Conservation (phyloP, 1,140 invertebrate species). For the Stegodyphus mimosarum region DNA sequence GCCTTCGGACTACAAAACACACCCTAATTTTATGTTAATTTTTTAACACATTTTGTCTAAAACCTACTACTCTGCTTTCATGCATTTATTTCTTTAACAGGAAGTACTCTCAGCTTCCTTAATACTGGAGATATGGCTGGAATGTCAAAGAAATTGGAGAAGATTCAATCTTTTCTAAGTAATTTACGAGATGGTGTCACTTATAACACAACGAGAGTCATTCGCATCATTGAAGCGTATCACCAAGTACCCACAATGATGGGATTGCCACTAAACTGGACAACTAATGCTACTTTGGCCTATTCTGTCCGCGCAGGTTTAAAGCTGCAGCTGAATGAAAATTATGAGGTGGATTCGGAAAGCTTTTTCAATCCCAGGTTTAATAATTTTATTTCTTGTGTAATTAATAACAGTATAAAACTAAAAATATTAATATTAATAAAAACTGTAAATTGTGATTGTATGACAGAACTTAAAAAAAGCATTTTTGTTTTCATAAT, state of each 20-base stretch:
- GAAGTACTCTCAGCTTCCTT: conserved; percentile 20
- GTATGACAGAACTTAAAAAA: not conserved
- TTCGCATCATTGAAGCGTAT: conserved; percentile 58
- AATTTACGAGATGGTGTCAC: conserved; percentile 7
- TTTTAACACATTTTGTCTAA: no score
- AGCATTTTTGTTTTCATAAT: not conserved
- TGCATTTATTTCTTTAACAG: not conserved
- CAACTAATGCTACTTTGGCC: conserved; percentile 46
- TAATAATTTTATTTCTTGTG: not conserved
- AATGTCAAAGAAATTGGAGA: not conserved
- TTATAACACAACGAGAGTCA: conserved; percentile 33
- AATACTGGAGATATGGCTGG: not conserved
- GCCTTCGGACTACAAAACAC: no score
- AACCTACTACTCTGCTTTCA: no score
- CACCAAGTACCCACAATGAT: conserved; percentile 59
- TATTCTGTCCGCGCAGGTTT: conserved; percentile 28
- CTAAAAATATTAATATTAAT: not conserved
- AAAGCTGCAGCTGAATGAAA: not conserved
- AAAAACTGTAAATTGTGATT: not conserved
- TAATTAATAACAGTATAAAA: not conserved
- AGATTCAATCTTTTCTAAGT: conserved; percentile 1
- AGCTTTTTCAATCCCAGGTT: conserved; percentile 35
- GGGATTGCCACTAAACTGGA: conserved; percentile 61
- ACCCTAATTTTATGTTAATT: no score
- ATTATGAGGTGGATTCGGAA: not conserved